Percentiles rank a stretch among this genome's conserved stretches.
These are phyloP conservation scores for Eufriesea mexicana DNA, from an alignment of 1,140 invertebrate species.

Conservation along the genomic window DNA sequence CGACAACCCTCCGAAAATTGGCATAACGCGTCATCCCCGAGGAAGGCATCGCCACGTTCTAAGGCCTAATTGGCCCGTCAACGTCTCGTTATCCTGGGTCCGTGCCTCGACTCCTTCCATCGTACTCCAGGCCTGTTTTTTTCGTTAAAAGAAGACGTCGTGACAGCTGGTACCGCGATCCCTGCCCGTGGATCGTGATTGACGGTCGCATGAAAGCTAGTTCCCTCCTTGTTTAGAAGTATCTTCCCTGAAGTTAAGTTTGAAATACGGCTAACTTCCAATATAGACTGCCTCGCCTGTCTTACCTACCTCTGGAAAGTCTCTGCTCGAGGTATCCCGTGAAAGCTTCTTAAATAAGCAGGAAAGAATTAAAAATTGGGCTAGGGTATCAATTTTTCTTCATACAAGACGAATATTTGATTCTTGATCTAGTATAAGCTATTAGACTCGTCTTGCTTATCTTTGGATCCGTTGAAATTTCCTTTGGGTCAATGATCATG, in stretches of 20 bases:
- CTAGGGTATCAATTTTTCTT: no score
- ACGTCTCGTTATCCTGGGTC: conserved; percentile 68
- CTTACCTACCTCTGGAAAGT: no score
- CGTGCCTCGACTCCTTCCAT: conserved; percentile 31
- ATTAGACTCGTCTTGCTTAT: no score
- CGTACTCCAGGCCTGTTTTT: not conserved
- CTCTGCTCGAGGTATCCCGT: no score
- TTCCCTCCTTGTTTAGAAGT: conserved; percentile 3
- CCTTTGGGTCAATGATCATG: no score
- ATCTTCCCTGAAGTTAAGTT: no score
- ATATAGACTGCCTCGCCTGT: not conserved
- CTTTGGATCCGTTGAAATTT: no score
- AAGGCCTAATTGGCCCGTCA: conserved; percentile 72
- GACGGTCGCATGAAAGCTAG: conserved; percentile 41
- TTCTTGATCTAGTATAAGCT: no score
- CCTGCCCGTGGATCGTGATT: conserved; percentile 34
- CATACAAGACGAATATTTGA: no score
- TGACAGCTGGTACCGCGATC: conserved; percentile 47
- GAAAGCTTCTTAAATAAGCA: no score
- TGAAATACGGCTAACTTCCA: not conserved
- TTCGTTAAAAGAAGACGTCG: conserved; percentile 4
- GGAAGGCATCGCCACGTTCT: conserved; percentile 59
- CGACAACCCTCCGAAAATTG: conserved; percentile 24
- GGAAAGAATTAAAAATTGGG: no score
- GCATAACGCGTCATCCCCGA: conserved; percentile 50